Evolutionary conservation across 92 coral and sea anemone species (phyloP), one percentile per base, ranked within the genome.

Genomic region (Pocillopora grandis): DNA sequence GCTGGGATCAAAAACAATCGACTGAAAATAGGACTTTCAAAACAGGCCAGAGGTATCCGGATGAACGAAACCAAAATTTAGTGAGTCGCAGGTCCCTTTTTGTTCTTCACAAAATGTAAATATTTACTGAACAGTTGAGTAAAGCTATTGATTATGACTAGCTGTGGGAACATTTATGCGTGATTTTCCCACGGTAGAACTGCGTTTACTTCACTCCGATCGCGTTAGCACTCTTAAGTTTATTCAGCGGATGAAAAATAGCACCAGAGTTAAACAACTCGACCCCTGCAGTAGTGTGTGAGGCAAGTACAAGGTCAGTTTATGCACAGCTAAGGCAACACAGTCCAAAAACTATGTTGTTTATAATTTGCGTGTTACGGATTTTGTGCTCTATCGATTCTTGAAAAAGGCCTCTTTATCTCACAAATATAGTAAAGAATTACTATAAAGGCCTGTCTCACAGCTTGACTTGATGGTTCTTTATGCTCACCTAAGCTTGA

Each of bases 161-260:
- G 33, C 80, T 83, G 86, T 83, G 86, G 86, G 86, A 83, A 83
- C 86, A 36, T 74, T 64, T 18, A 63, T 31, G 78, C 74, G 62
- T 65, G 23, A 73, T 75, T 83, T 83, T 83, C 86, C 86, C 86
- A 83, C 86, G 86, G 80, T 83, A 5, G 57, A 21, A 62, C 73
- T 31, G 86, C 86, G 73, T 74, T 31, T 74, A 19, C 27, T 21
- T 42, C 76, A 59, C 13, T 13, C 20, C 35, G 70, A 52, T 74
- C n/a, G 5, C 63, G 21, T 49, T 58, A 20, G 66, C 9, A 31
- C 12, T 9, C 27, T 27, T 23, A 62, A 74, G 56, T 64, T 71
- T 58, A 59, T 71, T 81, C 37, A 36, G 85, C 11, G 42, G 68
- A 71, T 19, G 58, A 17, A 59, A 37, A 13, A 81, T 31, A 57